These are phyloP conservation scores for Lycophotia porphyrea DNA, from an alignment of 2,888 invertebrate genomes.

Conservation along the genomic window DNA sequence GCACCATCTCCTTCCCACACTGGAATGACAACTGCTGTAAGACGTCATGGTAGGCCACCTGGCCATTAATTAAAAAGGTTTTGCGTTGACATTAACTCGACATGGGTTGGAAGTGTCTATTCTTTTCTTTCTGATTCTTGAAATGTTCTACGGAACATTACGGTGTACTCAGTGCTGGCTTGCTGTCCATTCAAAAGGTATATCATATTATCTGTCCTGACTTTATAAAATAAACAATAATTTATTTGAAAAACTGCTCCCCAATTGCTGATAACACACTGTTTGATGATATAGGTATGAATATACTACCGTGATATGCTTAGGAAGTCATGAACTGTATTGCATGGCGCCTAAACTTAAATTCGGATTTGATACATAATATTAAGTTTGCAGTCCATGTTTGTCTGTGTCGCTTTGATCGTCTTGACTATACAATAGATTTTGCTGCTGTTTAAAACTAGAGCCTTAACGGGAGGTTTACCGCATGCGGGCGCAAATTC, in stretches of 20 bases:
- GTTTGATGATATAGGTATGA: too few species aligned
- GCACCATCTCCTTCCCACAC: too few species aligned
- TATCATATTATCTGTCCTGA: background rate
- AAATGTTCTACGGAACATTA: background rate
- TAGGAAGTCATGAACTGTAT: background rate
- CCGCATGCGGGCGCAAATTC: background rate
- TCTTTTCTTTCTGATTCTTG: background rate
- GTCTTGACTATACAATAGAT: background rate
- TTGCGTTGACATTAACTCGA: background rate
- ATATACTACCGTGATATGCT: background rate
- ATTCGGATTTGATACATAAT: constrained; percentile 3
- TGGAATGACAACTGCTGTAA: too few species aligned
- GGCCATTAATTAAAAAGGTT: background rate
- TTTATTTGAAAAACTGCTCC: background rate
- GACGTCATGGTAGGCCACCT: too few species aligned
- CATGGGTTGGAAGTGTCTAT: background rate
- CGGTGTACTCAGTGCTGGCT: background rate
- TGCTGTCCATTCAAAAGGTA: background rate
- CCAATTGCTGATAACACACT: background rate
- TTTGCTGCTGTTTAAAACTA: background rate
- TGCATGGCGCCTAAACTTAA: background rate
- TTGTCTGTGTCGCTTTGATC: background rate
- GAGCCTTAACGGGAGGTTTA: background rate
- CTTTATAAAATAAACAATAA: background rate
- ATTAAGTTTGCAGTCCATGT: background rate